A percentile compares a stretch with the other conserved stretches of the same genome.
Evolutionary conservation across 1,140 invertebrate species (phyloP).

Genomic region (Dolichoris vasculosae): DNA sequence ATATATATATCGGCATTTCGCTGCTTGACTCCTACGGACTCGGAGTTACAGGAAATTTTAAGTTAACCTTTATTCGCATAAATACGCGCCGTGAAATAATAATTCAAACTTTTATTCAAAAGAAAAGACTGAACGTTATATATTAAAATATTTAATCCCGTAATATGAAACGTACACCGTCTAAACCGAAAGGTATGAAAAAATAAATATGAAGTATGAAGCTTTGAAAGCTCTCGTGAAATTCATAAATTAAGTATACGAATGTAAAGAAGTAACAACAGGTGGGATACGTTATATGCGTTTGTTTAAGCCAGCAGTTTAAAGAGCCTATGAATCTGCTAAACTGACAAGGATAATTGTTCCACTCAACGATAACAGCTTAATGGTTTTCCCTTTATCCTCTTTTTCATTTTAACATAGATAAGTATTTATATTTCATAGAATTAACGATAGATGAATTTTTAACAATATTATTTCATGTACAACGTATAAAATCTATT

Average conservation of each 20-base stretch:
- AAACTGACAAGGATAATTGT: constrained; percentile 3
- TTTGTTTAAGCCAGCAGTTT: neutral
- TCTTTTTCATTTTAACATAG: neutral
- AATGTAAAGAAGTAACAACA: neutral
- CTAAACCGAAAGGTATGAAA: neutral
- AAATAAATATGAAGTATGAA: neutral
- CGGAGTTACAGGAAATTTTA: no score
- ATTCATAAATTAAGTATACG: neutral
- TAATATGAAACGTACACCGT: neutral
- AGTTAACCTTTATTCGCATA: no score
- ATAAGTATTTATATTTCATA: no score
- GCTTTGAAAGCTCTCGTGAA: neutral
- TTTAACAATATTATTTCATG: no score
- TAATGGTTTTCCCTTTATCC: neutral
- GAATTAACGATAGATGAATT: no score
- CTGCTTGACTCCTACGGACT: no score
- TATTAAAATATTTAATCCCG: neutral
- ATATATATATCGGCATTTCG: no score
- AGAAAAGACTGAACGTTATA: neutral
- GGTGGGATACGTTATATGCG: neutral
- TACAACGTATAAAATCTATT: no score
- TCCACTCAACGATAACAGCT: neutral
- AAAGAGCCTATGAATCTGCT: neutral
- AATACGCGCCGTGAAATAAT: no score
- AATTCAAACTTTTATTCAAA: neutral